Evolutionary conservation across 2,113 vertebrate species (phyloP).

Genomic region (Propithecus coquereli): DNA sequence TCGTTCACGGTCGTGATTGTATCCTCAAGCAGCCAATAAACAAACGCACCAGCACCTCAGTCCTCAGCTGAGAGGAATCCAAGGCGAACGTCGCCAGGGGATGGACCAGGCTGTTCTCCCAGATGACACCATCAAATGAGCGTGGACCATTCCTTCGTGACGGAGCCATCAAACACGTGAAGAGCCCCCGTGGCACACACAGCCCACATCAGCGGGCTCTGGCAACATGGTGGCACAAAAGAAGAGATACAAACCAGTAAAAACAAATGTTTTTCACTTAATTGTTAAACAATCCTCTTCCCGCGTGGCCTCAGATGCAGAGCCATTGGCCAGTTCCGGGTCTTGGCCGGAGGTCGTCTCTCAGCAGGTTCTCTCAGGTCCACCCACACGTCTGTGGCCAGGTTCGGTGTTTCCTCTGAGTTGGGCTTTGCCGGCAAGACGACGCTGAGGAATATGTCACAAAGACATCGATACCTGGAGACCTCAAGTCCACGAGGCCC

Average conservation of each 20-base stretch:
- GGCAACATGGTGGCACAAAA: fast-evolving
- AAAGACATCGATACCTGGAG: background rate
- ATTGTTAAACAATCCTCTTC: background rate
- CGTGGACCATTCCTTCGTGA: no score
- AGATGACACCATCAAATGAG: fast-evolving
- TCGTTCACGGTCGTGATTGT: background rate
- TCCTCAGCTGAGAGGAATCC: background rate
- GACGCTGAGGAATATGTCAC: no score
- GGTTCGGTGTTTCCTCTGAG: background rate
- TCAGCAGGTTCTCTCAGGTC: no score
- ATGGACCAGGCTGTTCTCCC: background rate
- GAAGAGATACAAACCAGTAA: background rate
- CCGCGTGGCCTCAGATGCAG: background rate
- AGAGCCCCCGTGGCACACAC: fast-evolving
- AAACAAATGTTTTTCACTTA: background rate
- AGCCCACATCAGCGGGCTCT: fast-evolving
- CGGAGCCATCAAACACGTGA: fast-evolving
- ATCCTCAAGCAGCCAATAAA: background rate
- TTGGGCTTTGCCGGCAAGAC: background rate
- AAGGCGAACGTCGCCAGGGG: background rate
- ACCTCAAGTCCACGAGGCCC: background rate
- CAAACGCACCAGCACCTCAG: background rate
- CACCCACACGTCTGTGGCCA: no score
- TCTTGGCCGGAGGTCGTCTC: no score
- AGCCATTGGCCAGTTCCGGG: background rate